Conservation (phyloP, 2,888 invertebrate species). For the Drosophila greeni region DNA sequence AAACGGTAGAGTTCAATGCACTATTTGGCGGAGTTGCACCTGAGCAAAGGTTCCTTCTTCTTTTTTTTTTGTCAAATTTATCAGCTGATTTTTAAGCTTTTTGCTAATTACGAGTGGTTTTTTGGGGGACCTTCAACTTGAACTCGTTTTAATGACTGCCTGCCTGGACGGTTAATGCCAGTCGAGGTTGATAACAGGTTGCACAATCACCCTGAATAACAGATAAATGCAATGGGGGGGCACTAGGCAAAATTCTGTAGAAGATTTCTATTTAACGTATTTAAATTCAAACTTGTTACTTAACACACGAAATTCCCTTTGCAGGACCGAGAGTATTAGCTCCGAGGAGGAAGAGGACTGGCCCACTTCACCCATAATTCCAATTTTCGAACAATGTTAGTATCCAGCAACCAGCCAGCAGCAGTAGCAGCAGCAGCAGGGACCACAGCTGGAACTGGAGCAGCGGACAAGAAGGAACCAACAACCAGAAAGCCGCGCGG, state of each 20-base stretch:
- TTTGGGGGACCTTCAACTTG: constrained; percentile 53
- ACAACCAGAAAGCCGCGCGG: constrained; percentile 12
- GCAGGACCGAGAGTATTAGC: constrained; percentile 83
- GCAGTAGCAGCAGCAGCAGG: constrained; percentile 27
- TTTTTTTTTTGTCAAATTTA: constrained; percentile 1
- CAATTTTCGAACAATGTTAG: constrained; percentile 80
- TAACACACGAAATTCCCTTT: constrained; percentile 26
- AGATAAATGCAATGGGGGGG: no score
- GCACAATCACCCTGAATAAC: background rate
- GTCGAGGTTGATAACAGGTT: background rate
- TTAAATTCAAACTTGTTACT: background rate
- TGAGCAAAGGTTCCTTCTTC: constrained; percentile 51
- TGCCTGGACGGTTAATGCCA: background rate
- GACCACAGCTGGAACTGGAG: constrained; percentile 29
- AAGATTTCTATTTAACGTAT: background rate
- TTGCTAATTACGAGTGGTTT: constrained; percentile 10
- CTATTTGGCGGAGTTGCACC: constrained; percentile 45
- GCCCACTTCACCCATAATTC: constrained; percentile 83
- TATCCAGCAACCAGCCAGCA: constrained; percentile 43
- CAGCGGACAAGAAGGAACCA: constrained; percentile 19
- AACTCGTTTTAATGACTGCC: constrained; percentile 16
- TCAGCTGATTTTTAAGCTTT: constrained; percentile 15
- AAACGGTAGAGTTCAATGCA: constrained; percentile 58
- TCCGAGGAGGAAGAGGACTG: constrained; percentile 82
- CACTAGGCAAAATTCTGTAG: background rate